Base-by-base conservation (phyloP, 2,113 vertebrate genomes). In the Oreochromis spilurus region DNA sequence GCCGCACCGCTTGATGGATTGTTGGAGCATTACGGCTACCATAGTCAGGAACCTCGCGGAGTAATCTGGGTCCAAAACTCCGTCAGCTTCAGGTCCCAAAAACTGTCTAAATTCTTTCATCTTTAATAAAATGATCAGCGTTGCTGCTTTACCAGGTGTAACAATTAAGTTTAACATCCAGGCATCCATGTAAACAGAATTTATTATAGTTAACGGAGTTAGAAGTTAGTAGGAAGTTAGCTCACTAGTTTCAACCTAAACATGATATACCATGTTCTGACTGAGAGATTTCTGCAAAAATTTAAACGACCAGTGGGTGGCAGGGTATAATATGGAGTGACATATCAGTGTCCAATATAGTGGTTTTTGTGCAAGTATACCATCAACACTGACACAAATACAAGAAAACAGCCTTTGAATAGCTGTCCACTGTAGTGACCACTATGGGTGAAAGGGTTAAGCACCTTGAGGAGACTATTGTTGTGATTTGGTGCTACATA, bases 401-500 rank as follows among this genome's bases (percentile, higher is more conserved):
- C 16, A 62, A 62, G 58, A 62, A 19, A 34, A 62, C 58, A 11
- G 58, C 58, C 16, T 36, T 31, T 62, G 29, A 62, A 62, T 36
- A 34, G 3, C 58, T 62, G 58, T 36, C 58, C 58, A 62, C 19
- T 62, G 34, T 11, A 5, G 58, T 62, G 58, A 19, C 58, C 58
- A 62, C 19, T 62, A 62, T 11, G 9, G 29, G 19, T 62, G 58
- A 36, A 1, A 62, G 58, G 58, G 29, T 36, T 38, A 21, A 65
- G 60, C 34, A 38, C 60, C n/a, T 38, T 38, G 38, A 38, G 60
- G 34, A n/a, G 19, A 65, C 60, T 65, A 65, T 5, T 21, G 60
- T 13, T 65, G 34, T 65, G 60, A 65, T 38, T 65, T 65, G 34
- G 34, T 65, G 60, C 19, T 38, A 38, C 11, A 65, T 65, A 65